Conservation (phyloP, 2,113 vertebrate species). For the Merops nubicus region DNA sequence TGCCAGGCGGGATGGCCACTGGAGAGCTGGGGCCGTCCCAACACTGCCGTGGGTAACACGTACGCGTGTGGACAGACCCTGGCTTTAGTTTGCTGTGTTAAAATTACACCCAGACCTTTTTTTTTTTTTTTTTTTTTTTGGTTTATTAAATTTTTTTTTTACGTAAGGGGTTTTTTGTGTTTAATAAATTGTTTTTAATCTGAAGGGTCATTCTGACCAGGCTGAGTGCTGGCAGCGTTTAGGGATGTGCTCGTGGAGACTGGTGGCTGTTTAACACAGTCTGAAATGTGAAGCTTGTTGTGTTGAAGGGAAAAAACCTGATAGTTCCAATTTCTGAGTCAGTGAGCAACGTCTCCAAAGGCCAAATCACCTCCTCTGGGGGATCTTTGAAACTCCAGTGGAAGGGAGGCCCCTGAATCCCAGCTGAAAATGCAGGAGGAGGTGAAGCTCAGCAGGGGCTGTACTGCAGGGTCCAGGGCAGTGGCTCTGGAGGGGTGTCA, state of each 20-base stretch:
- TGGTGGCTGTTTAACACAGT: background rate
- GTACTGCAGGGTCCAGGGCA: fast-evolving
- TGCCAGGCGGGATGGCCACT: fast-evolving
- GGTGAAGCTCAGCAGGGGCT: background rate
- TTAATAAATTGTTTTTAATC: background rate
- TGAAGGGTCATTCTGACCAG: background rate
- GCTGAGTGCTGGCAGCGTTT: fast-evolving
- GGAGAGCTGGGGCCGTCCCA: background rate
- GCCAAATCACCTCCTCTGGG: background rate
- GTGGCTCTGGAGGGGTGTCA: background rate
- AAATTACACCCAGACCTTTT: too few relatives aligned
- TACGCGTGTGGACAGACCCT: fast-evolving
- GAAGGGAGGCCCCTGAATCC: background rate
- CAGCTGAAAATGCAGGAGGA: too few relatives aligned
- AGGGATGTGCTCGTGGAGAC: fast-evolving
- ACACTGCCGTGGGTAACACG: fast-evolving
- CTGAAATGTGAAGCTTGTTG: background rate
- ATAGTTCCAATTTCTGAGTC: background rate
- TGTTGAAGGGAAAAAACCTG: background rate
- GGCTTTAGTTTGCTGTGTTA: background rate
- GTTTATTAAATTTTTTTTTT: too few relatives aligned
- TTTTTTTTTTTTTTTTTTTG: too few relatives aligned
- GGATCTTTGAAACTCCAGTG: background rate
- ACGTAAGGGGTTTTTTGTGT: too few relatives aligned
- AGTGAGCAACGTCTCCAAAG: background rate